phyloP scores from a whole-genome alignment of 2,888 invertebrate genomes.

The Cartodere bifasciata region DNA sequence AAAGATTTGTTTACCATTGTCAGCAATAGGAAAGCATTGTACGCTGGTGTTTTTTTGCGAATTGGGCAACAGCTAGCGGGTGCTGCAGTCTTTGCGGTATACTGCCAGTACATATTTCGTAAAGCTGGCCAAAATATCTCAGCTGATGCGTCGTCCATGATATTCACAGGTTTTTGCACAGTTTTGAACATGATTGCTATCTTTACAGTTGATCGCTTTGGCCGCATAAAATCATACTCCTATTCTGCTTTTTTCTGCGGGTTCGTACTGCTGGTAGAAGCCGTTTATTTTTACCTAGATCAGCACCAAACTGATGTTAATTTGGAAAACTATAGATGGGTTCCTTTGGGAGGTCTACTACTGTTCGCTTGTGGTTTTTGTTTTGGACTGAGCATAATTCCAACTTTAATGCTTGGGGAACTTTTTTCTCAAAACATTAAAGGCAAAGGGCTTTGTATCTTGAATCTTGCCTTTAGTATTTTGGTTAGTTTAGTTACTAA shows the following conservation, averaged over 20 bases:
- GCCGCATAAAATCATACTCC: conserved; percentile 19
- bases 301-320: conserved; percentile 16
- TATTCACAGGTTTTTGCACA: conserved; percentile 17
- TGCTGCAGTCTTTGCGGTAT: conserved; percentile 22
- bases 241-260: conserved; percentile 19
- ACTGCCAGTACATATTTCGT: conserved; percentile 22
- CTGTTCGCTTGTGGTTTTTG: conserved; percentile 20
- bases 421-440: conserved; percentile 29
- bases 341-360: conserved; percentile 26
- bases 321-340: conserved; percentile 19
- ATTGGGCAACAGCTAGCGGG: conserved; percentile 27
- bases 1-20: conserved; percentile 22
- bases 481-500: conserved; percentile 23
- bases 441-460: conserved; percentile 23
- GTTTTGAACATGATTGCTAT: conserved; percentile 16
- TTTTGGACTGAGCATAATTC: conserved; percentile 23
- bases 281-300: conserved; percentile 21
- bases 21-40: conserved; percentile 24
- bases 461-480: conserved; percentile 22
- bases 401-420: conserved; percentile 25
- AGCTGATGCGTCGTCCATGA: conserved; percentile 17
- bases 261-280: conserved; percentile 16
- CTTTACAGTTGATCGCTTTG: conserved; percentile 19
- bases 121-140: too few species aligned
- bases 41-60: conserved; percentile 19